Conservation (phyloP, 2,797 vertebrate species). For the Lepus oiostolus region DNA sequence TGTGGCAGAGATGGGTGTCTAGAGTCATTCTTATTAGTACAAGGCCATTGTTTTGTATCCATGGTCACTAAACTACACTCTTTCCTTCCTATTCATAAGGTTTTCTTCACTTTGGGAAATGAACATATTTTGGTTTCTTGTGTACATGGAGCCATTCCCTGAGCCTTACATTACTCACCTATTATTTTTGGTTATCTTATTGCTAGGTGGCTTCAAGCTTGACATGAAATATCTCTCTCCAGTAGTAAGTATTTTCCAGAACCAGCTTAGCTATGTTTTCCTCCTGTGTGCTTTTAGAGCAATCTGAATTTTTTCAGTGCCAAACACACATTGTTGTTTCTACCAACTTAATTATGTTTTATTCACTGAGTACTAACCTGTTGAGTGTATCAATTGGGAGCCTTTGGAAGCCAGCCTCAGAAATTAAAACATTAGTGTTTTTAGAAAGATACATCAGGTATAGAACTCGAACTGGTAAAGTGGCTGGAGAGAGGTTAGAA, state of each 20-base stretch:
- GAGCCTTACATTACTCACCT: background rate
- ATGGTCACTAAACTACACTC: background rate
- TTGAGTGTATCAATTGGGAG: background rate
- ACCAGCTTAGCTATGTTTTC: background rate
- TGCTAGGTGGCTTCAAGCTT: background rate
- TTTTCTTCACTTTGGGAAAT: background rate
- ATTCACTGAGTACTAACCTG: background rate
- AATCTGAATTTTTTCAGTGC: background rate
- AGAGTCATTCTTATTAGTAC: background rate
- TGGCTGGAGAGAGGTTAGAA: background rate
- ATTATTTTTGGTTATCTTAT: background rate
- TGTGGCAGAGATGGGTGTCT: background rate
- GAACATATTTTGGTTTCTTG: background rate
- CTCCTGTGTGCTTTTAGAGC: background rate
- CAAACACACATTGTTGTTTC: background rate
- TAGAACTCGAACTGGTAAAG: background rate
- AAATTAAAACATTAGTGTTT: background rate
- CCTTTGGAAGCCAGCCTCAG: background rate
- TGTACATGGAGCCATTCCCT: background rate
- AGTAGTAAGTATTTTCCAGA: background rate
- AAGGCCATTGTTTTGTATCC: background rate
- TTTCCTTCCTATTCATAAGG: background rate
- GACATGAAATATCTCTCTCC: background rate
- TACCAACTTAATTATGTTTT: background rate
- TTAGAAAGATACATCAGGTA: background rate